Percentiles rank a stretch among this genome's conserved stretches.
phyloP scores from a whole-genome alignment of 2,113 vertebrate genomes.

The Salvator merianae region DNA sequence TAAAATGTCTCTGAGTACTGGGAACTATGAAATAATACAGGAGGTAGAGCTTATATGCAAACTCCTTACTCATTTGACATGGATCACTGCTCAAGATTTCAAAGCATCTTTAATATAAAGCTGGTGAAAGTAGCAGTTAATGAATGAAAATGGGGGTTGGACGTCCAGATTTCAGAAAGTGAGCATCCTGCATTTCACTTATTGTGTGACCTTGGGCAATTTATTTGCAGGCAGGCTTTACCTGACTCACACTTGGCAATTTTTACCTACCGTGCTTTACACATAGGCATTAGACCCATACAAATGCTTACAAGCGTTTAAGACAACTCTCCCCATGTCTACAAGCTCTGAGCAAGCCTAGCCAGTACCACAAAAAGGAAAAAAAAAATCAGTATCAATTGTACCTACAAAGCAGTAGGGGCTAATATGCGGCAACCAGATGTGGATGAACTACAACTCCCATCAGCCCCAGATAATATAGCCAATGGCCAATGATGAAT shows the following conservation, averaged over 20 bases:
- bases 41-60: constrained; percentile 28
- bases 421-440: too few species aligned
- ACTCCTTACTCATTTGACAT: not conserved
- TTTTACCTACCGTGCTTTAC: not conserved
- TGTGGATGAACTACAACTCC: too few species aligned
- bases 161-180: constrained; percentile 19
- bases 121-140: constrained; percentile 2
- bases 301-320: not conserved
- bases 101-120: constrained; percentile 13
- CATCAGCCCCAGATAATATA: too few species aligned
- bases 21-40: constrained; percentile 16
- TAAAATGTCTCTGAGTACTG: constrained; percentile 38
- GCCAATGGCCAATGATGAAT: too few species aligned
- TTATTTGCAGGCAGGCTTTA: constrained; percentile 5
- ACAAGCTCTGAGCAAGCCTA: not conserved
- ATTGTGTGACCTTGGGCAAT: constrained; percentile 43
- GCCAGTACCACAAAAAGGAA: not conserved
- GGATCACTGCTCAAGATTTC: constrained; percentile 7
- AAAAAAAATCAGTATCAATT: too few species aligned
- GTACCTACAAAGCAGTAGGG: too few species aligned
- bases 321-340: too few species aligned
- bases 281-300: not conserved
- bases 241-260: constrained; percentile 2
- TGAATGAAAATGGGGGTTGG: not conserved
- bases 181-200: constrained; percentile 16